Conservation (phyloP, 1,140 invertebrate genomes). For the Cherax quadricarinatus region DNA sequence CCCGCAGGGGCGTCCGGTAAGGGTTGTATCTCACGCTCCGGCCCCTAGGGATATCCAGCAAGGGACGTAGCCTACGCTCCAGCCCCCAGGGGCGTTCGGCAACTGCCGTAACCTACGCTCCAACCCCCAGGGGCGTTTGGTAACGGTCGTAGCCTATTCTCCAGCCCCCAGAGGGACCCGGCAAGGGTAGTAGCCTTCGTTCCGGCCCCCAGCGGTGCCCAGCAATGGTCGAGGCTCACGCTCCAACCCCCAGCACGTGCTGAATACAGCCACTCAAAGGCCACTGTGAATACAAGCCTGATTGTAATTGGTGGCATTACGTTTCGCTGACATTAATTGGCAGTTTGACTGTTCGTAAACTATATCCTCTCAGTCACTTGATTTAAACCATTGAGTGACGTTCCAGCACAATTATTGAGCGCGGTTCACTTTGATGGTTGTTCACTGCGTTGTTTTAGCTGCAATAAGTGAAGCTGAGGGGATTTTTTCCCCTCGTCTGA, state of each 20-base stretch:
- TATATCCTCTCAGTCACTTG: constrained; percentile 65
- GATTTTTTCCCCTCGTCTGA: background rate
- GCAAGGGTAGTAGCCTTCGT: too few relatives aligned
- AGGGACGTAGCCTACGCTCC: too few relatives aligned
- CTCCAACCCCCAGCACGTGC: background rate
- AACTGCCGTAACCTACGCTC: too few relatives aligned
- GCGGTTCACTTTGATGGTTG: constrained; percentile 52
- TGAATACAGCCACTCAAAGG: constrained; percentile 42
- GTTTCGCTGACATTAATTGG: constrained; percentile 57
- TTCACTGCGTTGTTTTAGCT: constrained; percentile 20
- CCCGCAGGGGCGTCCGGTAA: too few relatives aligned
- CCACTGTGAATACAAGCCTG: constrained; percentile 53
- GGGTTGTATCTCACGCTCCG: too few relatives aligned
- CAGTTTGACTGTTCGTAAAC: constrained; percentile 65
- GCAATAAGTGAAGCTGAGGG: background rate
- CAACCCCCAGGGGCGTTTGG: too few relatives aligned
- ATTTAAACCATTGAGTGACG: constrained; percentile 34
- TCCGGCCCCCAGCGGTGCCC: too few relatives aligned
- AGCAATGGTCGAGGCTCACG: background rate
- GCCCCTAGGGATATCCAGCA: too few relatives aligned
- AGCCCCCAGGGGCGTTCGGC: too few relatives aligned
- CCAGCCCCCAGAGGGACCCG: too few relatives aligned
- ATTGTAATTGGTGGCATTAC: constrained; percentile 62
- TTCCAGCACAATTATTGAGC: constrained; percentile 31
- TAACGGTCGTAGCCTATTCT: too few relatives aligned